Evolutionary conservation across 2,797 vertebrate species (phyloP).

Genomic region (Ctenosaura bakeri): DNA sequence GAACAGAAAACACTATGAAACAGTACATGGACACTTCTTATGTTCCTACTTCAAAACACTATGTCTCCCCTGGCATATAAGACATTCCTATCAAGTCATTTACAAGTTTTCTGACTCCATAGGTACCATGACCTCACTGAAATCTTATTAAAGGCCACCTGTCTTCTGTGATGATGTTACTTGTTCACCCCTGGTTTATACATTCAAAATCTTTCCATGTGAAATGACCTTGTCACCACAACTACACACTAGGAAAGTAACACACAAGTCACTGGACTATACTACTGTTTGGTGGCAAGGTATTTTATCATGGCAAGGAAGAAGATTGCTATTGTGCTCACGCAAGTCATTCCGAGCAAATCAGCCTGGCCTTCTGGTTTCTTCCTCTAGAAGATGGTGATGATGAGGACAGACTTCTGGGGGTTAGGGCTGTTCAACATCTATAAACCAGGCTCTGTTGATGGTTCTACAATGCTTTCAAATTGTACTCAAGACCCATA

Average conservation of each 20-base stretch:
- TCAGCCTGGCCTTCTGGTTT: neutral
- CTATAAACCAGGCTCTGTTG: neutral
- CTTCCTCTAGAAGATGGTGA: neutral
- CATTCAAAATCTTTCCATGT: neutral
- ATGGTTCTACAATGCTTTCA: neutral
- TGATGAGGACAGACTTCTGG: neutral
- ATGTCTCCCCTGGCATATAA: neutral
- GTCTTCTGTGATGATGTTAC: neutral
- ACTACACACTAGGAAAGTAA: neutral
- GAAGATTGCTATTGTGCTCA: neutral
- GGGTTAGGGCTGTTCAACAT: neutral
- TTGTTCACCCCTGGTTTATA: neutral
- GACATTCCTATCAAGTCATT: neutral
- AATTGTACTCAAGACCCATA: neutral
- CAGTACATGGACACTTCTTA: neutral
- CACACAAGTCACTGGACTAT: neutral
- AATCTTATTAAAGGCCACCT: neutral
- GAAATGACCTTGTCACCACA: neutral
- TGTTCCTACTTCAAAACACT: neutral
- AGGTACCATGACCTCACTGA: neutral
- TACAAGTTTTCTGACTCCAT: neutral
- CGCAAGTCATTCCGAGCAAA: neutral
- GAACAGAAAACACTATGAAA: neutral
- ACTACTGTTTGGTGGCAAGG: neutral
- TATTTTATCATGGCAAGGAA: neutral